Base-by-base conservation (phyloP, 2,797 vertebrate genomes). In the Mionectes olivaceus region DNA sequence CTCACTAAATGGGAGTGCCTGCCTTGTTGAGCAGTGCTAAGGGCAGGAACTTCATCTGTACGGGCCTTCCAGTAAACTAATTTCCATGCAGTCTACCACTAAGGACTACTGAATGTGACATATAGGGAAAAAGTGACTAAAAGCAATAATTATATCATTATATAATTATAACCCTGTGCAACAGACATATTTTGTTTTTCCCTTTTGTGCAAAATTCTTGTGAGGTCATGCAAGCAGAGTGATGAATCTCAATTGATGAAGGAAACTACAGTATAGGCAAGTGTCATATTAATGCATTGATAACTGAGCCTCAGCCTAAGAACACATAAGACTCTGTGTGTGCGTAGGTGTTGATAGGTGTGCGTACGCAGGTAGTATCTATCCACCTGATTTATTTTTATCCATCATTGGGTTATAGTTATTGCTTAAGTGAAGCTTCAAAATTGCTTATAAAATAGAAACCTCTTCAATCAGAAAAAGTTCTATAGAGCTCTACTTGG, bases 351-450 rank as follows among this genome's bases (percentile, higher is more conserved):
- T 53, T 73, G 63, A 28, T 56, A n/a, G 11, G 8, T 81, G 7
- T 37, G 4, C 50, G 43, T 57, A 11, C n/a, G 53, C 24, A 65
- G 22, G 12, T 77, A 30, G 24, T 57, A 70, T 35, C 32, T 61
- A 55, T 27, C 44, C 13, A 56, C 13, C 25, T 39, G 47, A 28
- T 61, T 49, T 67, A 33, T 74, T 82, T 86, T 87, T 71, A 53
- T 57, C 30, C 7, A 19, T 61, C 11, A 19, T 19, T 73, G 13
- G 24, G 7, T 50, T 82, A 21, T 35, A 55, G 73, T 35, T 79
- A 10, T 53, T 85, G 22, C 60, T 90, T 80, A 22, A 75, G 12
- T 18, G 77, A 91, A 83, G 3, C 46, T 87, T 94, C 32, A 77
- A 59, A 86, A 32, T 19, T 75, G 12, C 43, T 87, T 87, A 13